Conservation (phyloP, 2,797 vertebrate species). For the Synanceia verrucosa region DNA sequence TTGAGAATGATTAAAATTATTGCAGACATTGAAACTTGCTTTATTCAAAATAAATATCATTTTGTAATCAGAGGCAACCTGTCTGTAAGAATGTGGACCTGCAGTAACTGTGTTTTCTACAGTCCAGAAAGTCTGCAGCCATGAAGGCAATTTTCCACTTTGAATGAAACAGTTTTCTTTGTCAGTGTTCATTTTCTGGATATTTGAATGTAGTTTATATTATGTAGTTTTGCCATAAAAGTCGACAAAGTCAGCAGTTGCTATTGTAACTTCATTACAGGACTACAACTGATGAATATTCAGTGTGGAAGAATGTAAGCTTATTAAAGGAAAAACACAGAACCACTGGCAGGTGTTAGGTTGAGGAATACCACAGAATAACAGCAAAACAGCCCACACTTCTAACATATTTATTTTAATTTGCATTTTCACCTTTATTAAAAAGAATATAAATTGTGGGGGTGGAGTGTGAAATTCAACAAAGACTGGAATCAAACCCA, state of each 20-base stretch:
- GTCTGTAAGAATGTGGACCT: slow-evolving; percentile 7
- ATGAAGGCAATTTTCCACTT: neutral
- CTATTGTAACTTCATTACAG: neutral
- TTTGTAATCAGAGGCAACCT: slow-evolving; percentile 24
- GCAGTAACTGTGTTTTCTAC: neutral
- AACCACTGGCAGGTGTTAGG: slow-evolving; percentile 28
- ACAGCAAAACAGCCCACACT: slow-evolving; percentile 1
- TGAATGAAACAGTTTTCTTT: neutral
- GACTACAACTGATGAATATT: neutral
- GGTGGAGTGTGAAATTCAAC: neutral
- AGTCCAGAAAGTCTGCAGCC: neutral
- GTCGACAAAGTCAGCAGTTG: neutral
- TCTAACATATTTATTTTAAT: no score
- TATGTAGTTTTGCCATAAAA: neutral
- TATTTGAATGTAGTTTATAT: neutral
- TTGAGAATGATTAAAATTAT: neutral
- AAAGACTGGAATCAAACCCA: neutral
- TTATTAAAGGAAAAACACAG: slow-evolving; percentile 20
- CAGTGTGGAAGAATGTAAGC: neutral
- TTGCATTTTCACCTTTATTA: neutral
- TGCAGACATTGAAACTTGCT: neutral
- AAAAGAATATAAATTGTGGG: neutral
- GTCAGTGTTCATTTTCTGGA: neutral
- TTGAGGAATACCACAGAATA: slow-evolving; percentile 24
- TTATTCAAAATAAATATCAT: slow-evolving; percentile 26